Evolutionary conservation across 2,113 vertebrate genomes (phyloP).

Genomic region (Istiophorus platypterus): DNA sequence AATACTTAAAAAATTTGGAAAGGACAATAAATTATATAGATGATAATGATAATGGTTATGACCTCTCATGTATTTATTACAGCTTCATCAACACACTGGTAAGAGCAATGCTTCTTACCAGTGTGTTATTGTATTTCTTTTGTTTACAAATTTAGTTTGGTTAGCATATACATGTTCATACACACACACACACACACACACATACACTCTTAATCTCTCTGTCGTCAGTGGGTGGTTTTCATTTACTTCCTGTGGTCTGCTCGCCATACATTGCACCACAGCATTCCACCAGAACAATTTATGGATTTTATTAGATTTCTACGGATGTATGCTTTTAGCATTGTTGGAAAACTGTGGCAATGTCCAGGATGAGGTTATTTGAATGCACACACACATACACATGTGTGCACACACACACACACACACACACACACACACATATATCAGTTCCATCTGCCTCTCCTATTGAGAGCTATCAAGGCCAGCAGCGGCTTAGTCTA

Average conservation of each 20-base stretch:
- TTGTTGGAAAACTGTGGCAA: slow-evolving; percentile 61
- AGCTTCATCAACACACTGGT: slow-evolving; percentile 10
- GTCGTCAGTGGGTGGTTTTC: slow-evolving; percentile 67
- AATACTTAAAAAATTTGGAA: background rate
- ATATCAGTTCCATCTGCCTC: slow-evolving; percentile 80
- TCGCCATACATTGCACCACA: slow-evolving; percentile 62
- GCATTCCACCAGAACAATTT: slow-evolving; percentile 74
- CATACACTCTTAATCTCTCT: slow-evolving; percentile 11
- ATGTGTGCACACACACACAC: slow-evolving; percentile 9
- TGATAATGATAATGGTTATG: background rate
- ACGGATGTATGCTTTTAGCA: slow-evolving; percentile 68
- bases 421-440: slow-evolving; percentile 3
- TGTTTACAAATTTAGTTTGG: slow-evolving; percentile 12
- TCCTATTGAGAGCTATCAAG: slow-evolving; percentile 63
- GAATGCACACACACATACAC: slow-evolving; percentile 17
- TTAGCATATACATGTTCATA: slow-evolving; percentile 35
- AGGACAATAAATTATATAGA: background rate
- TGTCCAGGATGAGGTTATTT: slow-evolving; percentile 57
- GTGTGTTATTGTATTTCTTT: slow-evolving; percentile 21
- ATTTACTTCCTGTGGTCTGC: slow-evolving; percentile 62
- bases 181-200: slow-evolving; percentile 18
- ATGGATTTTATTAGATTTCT: slow-evolving; percentile 78
- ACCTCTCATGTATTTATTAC: background rate
- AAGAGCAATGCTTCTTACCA: no score
- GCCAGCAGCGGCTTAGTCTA: slow-evolving; percentile 70